Evolutionary conservation across 2,113 vertebrate species (phyloP), one percentile per base, ranked within the genome.

Genomic region (Meleagris gallopavo): DNA sequence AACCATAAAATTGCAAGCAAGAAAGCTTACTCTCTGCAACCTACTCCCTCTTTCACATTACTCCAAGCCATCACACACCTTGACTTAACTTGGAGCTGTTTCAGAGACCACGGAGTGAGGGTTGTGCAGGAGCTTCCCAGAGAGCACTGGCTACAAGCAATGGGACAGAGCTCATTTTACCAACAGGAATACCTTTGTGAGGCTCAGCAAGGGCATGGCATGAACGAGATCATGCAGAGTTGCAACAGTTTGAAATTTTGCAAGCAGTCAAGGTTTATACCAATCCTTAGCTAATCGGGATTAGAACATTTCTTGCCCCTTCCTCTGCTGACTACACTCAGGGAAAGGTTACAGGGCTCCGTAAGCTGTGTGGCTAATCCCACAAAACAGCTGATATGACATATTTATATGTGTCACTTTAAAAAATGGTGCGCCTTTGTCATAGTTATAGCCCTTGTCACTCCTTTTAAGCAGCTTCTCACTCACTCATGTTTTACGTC

Each of bases 341-440:
- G 61, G 18, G 41, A 48, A 77, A 89, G 40, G 15, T 64, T 57
- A 48, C 6, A 74, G 30, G 27, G 30, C 29, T 57, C 30, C 2
- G 1, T 58, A 45, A 91, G 12, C 32, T n/a, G 29, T 12, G 32
- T 0, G 11, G 46, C 76, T 78, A 92, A 75, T 67, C 52, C 77
- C 65, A 81, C 32, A 52, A 72, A 94, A 88, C 76, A 92, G 83
- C 57, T 82, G 78, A 21, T 79, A 38, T n/a, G 52, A 74, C 66
- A 64, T 14, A 62, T 11, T 43, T 9, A 52, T 11, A 36, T 55
- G 62, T 61, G 58, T 27, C 52, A n/a, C 54, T 27, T 34, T 62
- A 71, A 76, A 75, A 86, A 72, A 14, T 11, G 12, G 15, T 5
- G 2, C 24, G 65, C 80, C 52, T 80, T 62, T 25, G 8, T 41